Base-by-base conservation (phyloP, 2,888 invertebrate species). In the Xanthorhoe spadicearia region DNA sequence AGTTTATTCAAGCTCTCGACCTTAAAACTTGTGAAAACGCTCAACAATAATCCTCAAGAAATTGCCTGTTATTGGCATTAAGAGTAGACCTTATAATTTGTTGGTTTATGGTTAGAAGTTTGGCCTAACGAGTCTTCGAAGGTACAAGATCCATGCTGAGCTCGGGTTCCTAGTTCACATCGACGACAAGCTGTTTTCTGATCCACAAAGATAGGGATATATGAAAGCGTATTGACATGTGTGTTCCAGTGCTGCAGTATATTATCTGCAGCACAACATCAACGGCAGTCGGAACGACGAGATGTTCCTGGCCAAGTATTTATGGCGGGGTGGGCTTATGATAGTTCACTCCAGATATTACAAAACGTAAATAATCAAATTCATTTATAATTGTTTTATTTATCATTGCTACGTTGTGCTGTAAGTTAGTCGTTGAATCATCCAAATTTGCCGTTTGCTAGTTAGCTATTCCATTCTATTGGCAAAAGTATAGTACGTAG, bases 121-220 rank as follows among this genome's bases (percentile, higher is more conserved):
- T 50, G 61, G 55, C 50, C 61, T 55, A 38, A 38, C 19, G 23
- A 62, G 55, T 15, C 50, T 50, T 62, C 43, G 55, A 55, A 56
- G 23, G 50, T 55, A 53, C 53, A 38, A 23, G 10, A 43, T 43
- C 38, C 38, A 13, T 43, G 13, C 38, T 43, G 10, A 13, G 3
- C 38, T 43, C 9, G 38, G 13, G 10, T 43, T n/a, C n/a, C n/a
- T n/a, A 13, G 3, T 3, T 43, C 2, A 43, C 2, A 43, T 43
- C 13, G 32, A 32, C 23, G 4, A 43, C 38, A 10, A 10, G 38
- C 38, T 43, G 13, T 43, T 32, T 56, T 48, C 10, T 46, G 5
- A 17, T 48, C 28, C 13, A 48, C 15, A 51, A 38, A 50, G 23
- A 57, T 23, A 46, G 8, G 17, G 58, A 9, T 38, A 19, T 49